Conservation (phyloP, 2,113 vertebrate genomes). For the Octodon degus region DNA sequence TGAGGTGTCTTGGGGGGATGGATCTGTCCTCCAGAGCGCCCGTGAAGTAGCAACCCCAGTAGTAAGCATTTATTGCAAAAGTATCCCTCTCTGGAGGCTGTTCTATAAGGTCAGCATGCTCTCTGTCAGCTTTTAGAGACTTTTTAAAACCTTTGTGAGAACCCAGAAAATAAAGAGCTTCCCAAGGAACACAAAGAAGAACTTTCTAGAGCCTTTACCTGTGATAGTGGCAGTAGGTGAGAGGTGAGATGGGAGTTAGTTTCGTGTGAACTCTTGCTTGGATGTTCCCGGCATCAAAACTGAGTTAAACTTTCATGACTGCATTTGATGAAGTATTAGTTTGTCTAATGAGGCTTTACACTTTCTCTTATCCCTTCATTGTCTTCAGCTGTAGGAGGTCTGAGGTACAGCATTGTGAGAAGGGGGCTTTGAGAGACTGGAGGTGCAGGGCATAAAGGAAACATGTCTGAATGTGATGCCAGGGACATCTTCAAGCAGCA, state of each 20-base stretch:
- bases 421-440: slow-evolving; percentile 7
- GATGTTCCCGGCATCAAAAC: slow-evolving; percentile 16
- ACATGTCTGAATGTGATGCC: background rate
- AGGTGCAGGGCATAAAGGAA: background rate
- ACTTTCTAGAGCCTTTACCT: background rate
- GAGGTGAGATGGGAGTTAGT: background rate
- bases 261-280: background rate
- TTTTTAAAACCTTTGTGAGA: background rate
- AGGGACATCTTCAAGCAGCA: background rate
- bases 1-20: background rate
- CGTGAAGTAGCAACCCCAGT: background rate
- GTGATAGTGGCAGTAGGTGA: background rate
- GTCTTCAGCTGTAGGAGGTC: background rate
- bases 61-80: background rate
- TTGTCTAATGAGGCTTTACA: slow-evolving; percentile 23
- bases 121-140: background rate
- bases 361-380: slow-evolving; percentile 10
- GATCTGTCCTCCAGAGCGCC: background rate
- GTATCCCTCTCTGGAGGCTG: too few species aligned
- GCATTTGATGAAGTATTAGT: background rate
- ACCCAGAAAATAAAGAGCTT: slow-evolving; percentile 17
- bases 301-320: slow-evolving; percentile 31
- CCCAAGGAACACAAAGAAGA: background rate
- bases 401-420: background rate
- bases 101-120: background rate